Evolutionary conservation across 2,888 invertebrate species (phyloP), one percentile per base, ranked within the genome.

Genomic region (Perdita meconis): DNA sequence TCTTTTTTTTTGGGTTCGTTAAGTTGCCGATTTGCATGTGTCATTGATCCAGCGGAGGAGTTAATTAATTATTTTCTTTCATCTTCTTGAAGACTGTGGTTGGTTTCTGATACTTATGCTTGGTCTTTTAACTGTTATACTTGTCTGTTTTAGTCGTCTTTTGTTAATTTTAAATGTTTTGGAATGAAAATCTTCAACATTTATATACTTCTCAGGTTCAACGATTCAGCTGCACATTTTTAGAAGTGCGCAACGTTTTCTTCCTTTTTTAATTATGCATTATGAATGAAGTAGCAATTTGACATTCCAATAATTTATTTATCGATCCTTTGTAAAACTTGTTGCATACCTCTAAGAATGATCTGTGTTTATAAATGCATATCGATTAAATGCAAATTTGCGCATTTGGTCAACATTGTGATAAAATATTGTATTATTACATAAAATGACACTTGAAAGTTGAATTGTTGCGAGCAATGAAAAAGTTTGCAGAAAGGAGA

Each of bases 341-440:
- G 53, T 65, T 12, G 30, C 38, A 19, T 24, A 59, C 38, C 66
- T 44, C 55, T 64, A n/a, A 19, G 36, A 47, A 53, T 59, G 38
- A 13, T 71, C 38, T 10, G 59, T 38, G n/a, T 13, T 22, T 0
- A 22, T 74, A 77, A 77, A 77, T 77, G 74, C 77, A 64, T 53
- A 64, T 56, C 16, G 19, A 59, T 30, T 72, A 77, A 77, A 77
- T 77, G 77, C 77, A 51, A 42, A 68, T 74, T 30, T n/a, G 34
- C 67, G 44, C 53, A 26, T 67, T 59, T 77, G 67, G 75, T 74
- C 76, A 76, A 76, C 73, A 53, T 24, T 51, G 16, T 61, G 56
- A 73, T 67, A 63, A 57, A 76, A 66, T 61, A 66, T 73, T 40
- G 50, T 40, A 42, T 61, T 24, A 34, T 59, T 55, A 61, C 72